Base-by-base conservation (phyloP, 2,797 vertebrate genomes). In the Tarsius wallacei region DNA sequence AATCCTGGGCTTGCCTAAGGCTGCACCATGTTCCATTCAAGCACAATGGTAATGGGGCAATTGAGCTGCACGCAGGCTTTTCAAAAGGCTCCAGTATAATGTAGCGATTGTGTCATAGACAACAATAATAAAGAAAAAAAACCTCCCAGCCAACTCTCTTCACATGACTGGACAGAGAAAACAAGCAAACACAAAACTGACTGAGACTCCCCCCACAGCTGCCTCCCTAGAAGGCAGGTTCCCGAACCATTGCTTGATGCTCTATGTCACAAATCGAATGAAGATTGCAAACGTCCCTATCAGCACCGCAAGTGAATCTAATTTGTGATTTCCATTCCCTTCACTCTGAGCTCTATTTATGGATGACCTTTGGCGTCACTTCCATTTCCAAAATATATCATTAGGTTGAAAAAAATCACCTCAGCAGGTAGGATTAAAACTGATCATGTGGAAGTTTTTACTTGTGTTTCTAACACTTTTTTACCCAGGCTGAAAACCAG, bases 101-200 rank as follows among this genome's bases (percentile, higher is more conserved):
- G 97, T 90, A 74, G 93, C 31, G 1, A 97, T 96, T 98, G 97
- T 97, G 97, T 90, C 73, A 78, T 33, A 83, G 66, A 95, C 91
- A 95, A 97, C 97, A 97, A 87, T 82, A 91, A 96, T 93, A 94
- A 92, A 96, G 93, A 64, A 87, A 76, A 92, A 88, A 93, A 86
- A 51, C 84, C 89, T 96, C 87, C 94, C 90, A 76, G 95, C 97
- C 95, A 97, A 95, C 93, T 96, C 86, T 89, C 73, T 84, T 97
- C 97, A 96, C 96, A 95, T 97, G 97, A 97, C 93, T 95, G 89
- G 90, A 93, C 94, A 97, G 87, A 96, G 93, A 91, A 97, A 97
- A 97, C 94, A 98, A 93, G 85, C 87, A 90, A 76, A 93, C 64
- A 90, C 55, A 36, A 84, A 95, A 91, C 21, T 2, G 71, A 49